A percentile compares a stretch with the other conserved stretches of the same genome.
These are phyloP conservation scores for Catharus minimus DNA, from an alignment of 2,113 vertebrate genomes.

Conservation along the genomic window DNA sequence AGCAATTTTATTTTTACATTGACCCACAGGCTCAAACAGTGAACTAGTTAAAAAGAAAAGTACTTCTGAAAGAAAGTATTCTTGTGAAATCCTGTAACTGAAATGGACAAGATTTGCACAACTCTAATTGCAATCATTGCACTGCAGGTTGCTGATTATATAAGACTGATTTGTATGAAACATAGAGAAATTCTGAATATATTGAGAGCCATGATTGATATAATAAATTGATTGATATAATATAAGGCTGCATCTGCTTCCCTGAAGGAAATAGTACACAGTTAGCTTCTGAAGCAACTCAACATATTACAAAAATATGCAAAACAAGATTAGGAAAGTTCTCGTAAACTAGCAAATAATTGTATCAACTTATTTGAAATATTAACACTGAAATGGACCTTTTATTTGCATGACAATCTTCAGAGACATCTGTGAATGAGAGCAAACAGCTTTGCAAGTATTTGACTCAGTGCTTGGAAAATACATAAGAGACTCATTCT, in stretches of 20 bases:
- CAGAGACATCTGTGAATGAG: neutral
- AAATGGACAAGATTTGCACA: conserved; percentile 37
- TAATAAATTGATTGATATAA: conserved; percentile 47
- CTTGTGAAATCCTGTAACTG: neutral
- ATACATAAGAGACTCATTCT: neutral
- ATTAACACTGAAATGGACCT: neutral
- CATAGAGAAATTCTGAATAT: conserved; percentile 24
- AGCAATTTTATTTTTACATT: neutral
- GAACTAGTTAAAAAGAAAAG: conserved; percentile 17
- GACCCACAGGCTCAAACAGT: neutral
- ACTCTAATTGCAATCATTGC: conserved; percentile 53
- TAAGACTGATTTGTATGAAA: conserved; percentile 49
- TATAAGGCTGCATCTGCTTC: conserved; percentile 10
- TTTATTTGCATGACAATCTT: neutral
- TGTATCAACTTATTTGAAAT: neutral
- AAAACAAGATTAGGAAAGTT: conserved; percentile 5
- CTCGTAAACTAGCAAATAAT: conserved; percentile 1
- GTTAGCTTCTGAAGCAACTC: neutral
- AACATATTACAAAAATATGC: neutral
- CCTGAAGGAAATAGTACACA: conserved; percentile 8
- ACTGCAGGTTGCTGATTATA: conserved; percentile 54
- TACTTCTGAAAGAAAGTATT: conserved; percentile 12
- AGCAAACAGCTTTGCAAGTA: neutral
- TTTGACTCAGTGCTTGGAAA: neutral
- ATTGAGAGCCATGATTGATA: conserved; percentile 27